Evolutionary conservation across 1,140 invertebrate genomes (phyloP), one percentile per base, ranked within the genome.

Genomic region (Gonioctena quinquepunctata): DNA sequence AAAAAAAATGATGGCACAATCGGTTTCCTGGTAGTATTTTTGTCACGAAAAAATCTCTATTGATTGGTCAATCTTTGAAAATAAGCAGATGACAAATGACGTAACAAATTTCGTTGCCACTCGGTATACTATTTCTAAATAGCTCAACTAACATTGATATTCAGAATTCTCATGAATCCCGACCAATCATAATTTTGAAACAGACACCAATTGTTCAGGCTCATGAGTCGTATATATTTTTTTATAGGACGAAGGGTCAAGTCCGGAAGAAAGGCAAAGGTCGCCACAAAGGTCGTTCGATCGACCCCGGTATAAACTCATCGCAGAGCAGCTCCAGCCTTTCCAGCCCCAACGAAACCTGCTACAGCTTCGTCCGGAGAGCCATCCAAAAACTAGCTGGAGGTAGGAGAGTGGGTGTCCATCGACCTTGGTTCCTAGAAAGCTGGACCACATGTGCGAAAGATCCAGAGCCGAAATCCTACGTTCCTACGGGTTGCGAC

Each of bases 301-400:
- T 88, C 72, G 88, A 90, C 73, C 87, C 88, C 25, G 85, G 73
- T 80, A 70, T 81, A 74, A 88, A 81, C 77, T 86, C 82, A 28
- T 94, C 93, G 1, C 91, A 91, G 25, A 92, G 92, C 71, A 93
- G 91, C 59, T 94, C 93, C 22, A 94, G 94, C 72, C 86, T 96
- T 2, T 95, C 94, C 23, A 95, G 93, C 73, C 94, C 95, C 3
- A 96, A 95, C 76, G 95, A 96, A 85, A 95, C 94, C 4, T 97
- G 95, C 80, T 97, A 97, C 84, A 96, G 94, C 79, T 97, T 96
- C 80, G 94, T 97, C 3, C 87, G 94, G 54, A 88, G 94, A 76
- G 95, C 95, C 4, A 88, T 97, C 33, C 93, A 96, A 88, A 92
- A 94, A 86, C 82, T 95, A 22, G 93, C 94, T 8, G 91, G 93